Percentiles rank a stretch among this genome's conserved stretches.
These are phyloP conservation scores for Cirrhinus mrigala DNA, from an alignment of 2,797 vertebrate genomes.

Conservation along the genomic window DNA sequence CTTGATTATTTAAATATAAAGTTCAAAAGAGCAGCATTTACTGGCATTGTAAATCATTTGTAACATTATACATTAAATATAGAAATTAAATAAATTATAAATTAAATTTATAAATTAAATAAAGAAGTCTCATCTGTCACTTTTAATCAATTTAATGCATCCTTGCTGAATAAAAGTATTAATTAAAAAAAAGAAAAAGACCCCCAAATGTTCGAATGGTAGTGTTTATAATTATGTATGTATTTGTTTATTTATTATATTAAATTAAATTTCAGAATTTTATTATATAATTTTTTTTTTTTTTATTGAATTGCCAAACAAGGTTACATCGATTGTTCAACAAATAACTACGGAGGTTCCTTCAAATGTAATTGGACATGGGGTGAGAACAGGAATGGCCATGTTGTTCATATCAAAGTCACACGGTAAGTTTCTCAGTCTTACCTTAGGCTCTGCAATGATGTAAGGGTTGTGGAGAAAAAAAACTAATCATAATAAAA, in stretches of 20 bases:
- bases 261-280: too few species aligned
- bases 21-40: too few species aligned
- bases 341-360: slow-evolving; percentile 73
- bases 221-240: neutral
- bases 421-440: slow-evolving; percentile 67
- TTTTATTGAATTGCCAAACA: slow-evolving; percentile 10
- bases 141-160: too few species aligned
- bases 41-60: too few species aligned
- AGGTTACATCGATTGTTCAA: slow-evolving; percentile 72
- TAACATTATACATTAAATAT: too few species aligned
- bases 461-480: slow-evolving; percentile 40
- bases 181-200: neutral
- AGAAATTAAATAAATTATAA: too few species aligned
- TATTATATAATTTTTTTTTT: neutral
- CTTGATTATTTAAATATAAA: too few species aligned
- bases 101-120: too few species aligned
- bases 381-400: slow-evolving; percentile 65
- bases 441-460: slow-evolving; percentile 50
- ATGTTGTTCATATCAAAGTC: slow-evolving; percentile 69
- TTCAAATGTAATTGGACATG: slow-evolving; percentile 80
- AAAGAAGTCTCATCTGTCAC: too few species aligned
- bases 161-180: neutral
- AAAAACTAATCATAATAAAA: neutral
- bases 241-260: neutral
- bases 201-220: neutral